Percentiles rank a stretch among this genome's conserved stretches.
Conservation (phyloP, 2,113 vertebrate genomes). For the Channa maculata region DNA sequence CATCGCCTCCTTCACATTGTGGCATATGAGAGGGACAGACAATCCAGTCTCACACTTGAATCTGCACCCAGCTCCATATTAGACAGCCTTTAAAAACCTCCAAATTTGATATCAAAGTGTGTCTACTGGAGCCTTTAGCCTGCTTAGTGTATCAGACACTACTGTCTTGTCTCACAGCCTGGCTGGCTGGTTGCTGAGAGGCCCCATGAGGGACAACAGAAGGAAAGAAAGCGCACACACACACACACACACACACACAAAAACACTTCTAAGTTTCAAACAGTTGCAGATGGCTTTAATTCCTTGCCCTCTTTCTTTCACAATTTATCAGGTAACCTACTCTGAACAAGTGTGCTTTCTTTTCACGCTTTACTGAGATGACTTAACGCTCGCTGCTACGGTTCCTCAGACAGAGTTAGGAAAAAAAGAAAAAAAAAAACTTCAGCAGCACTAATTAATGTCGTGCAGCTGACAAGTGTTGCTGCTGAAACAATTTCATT, state of each 20-base stretch:
- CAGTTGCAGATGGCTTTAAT: slow-evolving; percentile 78
- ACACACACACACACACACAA: slow-evolving; percentile 16
- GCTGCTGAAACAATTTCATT: slow-evolving; percentile 79
- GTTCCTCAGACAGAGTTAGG: slow-evolving; percentile 39
- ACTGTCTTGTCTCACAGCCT: slow-evolving; percentile 75
- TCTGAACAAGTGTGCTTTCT: slow-evolving; percentile 51
- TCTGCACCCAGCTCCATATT: slow-evolving; percentile 34
- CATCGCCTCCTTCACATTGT: slow-evolving; percentile 9
- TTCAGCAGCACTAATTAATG: slow-evolving; percentile 69
- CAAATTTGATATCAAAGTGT: slow-evolving; percentile 70
- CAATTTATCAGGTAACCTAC: slow-evolving; percentile 72
- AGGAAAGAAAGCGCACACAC: slow-evolving; percentile 67
- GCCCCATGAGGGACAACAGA: slow-evolving; percentile 80
- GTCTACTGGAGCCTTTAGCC: slow-evolving; percentile 66
- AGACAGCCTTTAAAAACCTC: slow-evolving; percentile 34
- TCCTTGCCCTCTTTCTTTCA: slow-evolving; percentile 72
- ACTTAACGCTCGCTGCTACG: slow-evolving; percentile 53
- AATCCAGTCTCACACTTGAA: slow-evolving; percentile 24
- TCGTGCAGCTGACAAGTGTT: slow-evolving; percentile 72
- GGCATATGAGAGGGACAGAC: not conserved
- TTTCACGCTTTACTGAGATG: slow-evolving; percentile 59
- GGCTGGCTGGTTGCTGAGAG: slow-evolving; percentile 65
- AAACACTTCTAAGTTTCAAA: slow-evolving; percentile 71
- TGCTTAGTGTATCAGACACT: slow-evolving; percentile 76
- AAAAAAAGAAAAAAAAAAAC: not conserved